Evolutionary conservation across 2,888 invertebrate genomes (phyloP), one percentile per base, ranked within the genome.

Genomic region (Trachelus iudaicus): DNA sequence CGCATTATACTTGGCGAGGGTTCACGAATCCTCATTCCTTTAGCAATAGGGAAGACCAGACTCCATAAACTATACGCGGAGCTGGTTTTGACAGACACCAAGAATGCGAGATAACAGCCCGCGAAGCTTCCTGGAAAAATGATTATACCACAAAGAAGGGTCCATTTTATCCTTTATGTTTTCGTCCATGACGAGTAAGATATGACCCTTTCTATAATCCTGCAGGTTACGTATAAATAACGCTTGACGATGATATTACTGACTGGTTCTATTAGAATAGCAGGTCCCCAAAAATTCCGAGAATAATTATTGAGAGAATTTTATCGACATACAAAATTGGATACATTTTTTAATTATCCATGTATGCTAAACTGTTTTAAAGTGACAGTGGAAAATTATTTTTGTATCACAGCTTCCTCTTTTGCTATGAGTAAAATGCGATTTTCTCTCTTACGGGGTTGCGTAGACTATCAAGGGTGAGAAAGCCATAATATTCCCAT

Each of bases 31-130:
- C 73, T 73, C 73, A 77, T 82, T 81, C 80, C 83, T 82, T 78
- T 76, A 78, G 56, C 56, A 23, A 56, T 78, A 81, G 85, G 84
- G 82, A 78, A 79, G 81, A 82, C 82, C 84, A 84, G 82, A 82
- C 84, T 83, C 86, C 83, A 87, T 89, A 89, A 89, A 89, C 86
- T 83, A 88, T 78, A 82, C 79, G 56, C 23, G 76, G 81, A 81
- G 82, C 89, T 89, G 89, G 56, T 76, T 80, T 81, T 89, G 89
- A 89, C 89, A 89, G 89, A 82, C 68, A 73, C 76, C 69, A 56
- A 56, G 23, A 56, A 56, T 73, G 33, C 11, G 34, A 68, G 35
- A 69, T 80, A 69, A 77, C 73, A 75, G 73, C 73, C 68, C 75
- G 73, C 69, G 82, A 79, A 85, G 83, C 80, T 83, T 85, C 79